Evolutionary conservation across 1,140 invertebrate species (phyloP), one percentile per base, ranked within the genome.

Genomic region (Dryas iulia): DNA sequence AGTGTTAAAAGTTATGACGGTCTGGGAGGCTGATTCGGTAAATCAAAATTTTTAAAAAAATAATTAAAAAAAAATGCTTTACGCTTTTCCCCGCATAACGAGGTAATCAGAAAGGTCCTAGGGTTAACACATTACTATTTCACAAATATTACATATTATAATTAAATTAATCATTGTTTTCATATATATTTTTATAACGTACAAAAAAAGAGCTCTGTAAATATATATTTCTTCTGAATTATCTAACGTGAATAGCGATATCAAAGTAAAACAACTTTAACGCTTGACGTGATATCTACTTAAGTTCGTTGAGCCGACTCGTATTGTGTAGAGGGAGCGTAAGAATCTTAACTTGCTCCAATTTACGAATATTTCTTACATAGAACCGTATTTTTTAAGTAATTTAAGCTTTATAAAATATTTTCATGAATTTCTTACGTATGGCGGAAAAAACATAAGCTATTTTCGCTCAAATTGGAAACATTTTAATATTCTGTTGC

Each of bases 231-330:
- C 21, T 47, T 47, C 39, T 7, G 14, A 47, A 47, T 47, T 47
- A 47, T 47, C 14, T 47, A 21, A 47, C 7, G 39, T 28, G 24
- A 62, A 52, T 62, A 62, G 39, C 26, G 47, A 62, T 62, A 18
- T 30, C 39, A 52, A 53, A 67, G 23, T 28, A 59, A 59, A 66
- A 33, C 58, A 60, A 33, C 26, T 67, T 52, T 66, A 53, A 53
- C 56, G 57, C 65, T 67, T 59, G 35, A 39, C 26, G 59, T 56
- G 59, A 60, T 28, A 61, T 67, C 57, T 67, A 56, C 66, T 67
- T 67, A 59, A 52, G 33, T 59, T 26, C 30, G 66, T 21, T 67
- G 57, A 67, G 66, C 66, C 47, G 58, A 35, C 66, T 52, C 54
- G 25, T 26, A 11, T 14, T 11, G 39, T 52, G 64, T 25, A 18